A percentile compares a stretch with the other conserved stretches of the same genome.
phyloP scores from a whole-genome alignment of 2,797 vertebrate genomes.

The Acanthiza pusilla region DNA sequence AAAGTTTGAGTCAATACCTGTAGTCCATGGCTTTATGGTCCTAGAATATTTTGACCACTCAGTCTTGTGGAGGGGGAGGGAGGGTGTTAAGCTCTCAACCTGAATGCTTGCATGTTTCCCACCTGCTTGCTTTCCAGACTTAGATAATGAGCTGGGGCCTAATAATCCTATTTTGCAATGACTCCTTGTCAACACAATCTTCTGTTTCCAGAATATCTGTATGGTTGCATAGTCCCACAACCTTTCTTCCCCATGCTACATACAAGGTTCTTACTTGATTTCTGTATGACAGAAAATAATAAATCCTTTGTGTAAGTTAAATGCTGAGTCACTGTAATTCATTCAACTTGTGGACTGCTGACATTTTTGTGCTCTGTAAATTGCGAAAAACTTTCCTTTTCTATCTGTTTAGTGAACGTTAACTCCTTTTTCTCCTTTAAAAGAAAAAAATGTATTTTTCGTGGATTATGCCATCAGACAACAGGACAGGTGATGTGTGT shows the following conservation, averaged over 20 bases:
- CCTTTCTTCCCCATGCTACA: not conserved
- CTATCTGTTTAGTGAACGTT: not conserved
- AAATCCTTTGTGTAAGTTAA: constrained; percentile 31
- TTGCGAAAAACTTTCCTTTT: not conserved
- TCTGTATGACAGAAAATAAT: constrained; percentile 54
- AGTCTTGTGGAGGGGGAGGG: not conserved
- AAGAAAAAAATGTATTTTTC: not conserved
- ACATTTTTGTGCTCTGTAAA: not conserved
- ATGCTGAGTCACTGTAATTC: constrained; percentile 31
- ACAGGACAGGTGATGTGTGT: not conserved
- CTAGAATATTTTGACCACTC: not conserved
- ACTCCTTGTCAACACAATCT: not conserved
- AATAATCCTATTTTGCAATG: not conserved
- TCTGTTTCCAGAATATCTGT: constrained; percentile 41
- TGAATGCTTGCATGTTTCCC: constrained; percentile 33
- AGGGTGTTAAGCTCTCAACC: not conserved
- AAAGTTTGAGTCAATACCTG: not conserved
- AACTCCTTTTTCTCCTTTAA: not conserved
- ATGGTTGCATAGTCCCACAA: not conserved
- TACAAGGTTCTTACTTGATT: constrained; percentile 10
- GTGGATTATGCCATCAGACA: not conserved
- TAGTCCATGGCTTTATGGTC: not conserved
- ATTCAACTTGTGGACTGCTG: not conserved
- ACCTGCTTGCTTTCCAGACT: not conserved
- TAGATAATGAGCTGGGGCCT: not conserved